A percentile compares a stretch with the other conserved stretches of the same genome.
These are phyloP conservation scores for Gnatocerus cornutus DNA, from an alignment of 2,888 invertebrate genomes.

Conservation along the genomic window DNA sequence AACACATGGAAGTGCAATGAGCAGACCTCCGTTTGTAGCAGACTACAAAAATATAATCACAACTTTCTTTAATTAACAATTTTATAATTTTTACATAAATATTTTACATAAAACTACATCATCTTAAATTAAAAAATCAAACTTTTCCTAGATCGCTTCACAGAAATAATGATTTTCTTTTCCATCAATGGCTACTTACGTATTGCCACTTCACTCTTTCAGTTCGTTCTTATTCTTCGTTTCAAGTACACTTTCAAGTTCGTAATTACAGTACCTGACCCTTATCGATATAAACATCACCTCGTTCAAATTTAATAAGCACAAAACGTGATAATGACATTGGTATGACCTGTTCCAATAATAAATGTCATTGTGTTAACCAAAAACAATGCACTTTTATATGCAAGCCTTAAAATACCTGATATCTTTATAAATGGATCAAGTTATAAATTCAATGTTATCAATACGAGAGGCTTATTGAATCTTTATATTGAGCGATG, in stretches of 20 bases:
- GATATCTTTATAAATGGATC: too few species aligned
- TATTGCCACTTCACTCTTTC: not conserved
- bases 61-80: constrained; percentile 11
- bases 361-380: constrained; percentile 11
- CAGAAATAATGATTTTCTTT: not conserved
- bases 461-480: too few species aligned
- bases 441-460: too few species aligned
- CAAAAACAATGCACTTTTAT: constrained; percentile 8
- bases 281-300: not conserved
- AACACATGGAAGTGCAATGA: constrained; percentile 2
- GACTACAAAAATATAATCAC: not conserved
- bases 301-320: not conserved
- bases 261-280: not conserved
- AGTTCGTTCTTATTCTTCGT: not conserved
- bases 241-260: not conserved
- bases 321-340: constrained; percentile 11
- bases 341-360: constrained; percentile 30
- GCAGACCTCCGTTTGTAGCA: not conserved
- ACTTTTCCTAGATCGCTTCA: not conserved
- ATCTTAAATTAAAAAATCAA: not conserved
- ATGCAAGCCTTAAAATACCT: too few species aligned
- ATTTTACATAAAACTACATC: constrained; percentile 3
- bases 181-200: not conserved
- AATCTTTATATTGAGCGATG: too few species aligned
- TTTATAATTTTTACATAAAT: too few species aligned